Base-by-base conservation (phyloP, 2,113 vertebrate species). In the Vanacampus margaritifer region DNA sequence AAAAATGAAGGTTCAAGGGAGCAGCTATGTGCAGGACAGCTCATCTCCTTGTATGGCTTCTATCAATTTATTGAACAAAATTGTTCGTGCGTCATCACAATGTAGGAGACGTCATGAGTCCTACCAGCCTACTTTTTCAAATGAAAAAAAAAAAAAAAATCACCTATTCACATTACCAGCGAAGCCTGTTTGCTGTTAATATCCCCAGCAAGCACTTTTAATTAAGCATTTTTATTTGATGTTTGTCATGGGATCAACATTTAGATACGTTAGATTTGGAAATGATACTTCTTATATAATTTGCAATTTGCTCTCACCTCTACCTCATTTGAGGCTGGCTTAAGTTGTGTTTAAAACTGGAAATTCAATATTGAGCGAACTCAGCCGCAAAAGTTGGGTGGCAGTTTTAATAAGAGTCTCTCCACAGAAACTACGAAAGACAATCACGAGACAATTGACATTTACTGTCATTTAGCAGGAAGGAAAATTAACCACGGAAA, bases 201-300 rank as follows among this genome's bases (percentile, higher is more conserved):
- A 79, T 75, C 67, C 57, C 26, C 17, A 23, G 10, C 21, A 54
- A 32, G 26, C 72, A 54, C 48, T 77, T 89, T 84, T 89, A 86
- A 90, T 88, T 45, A 84, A 81, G 28, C 26, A 63, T 64, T 87
- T 82, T 71, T 71, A 76, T 75, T 74, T 66, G 43, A 80, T 88
- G 70, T 89, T 88, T 89, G 80, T 80, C 48, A 73, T 74, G 26
- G 72, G 86, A 86, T 85, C 80, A 80, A 71, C 59, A 54, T 58
- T 71, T 45, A 37, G 79, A 80, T 43, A 71, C 73, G 43, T 71
- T 76, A 74, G 57, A 72, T 73, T 75, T 77, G 62, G 32, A 71
- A 84, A 79, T 81, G 21, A 69, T 70, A 43, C 35, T 14, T 66
- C 57, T 82, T 76, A 74, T 84, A 72, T 68, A 72, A 84, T 81